Evolutionary conservation across 2,888 invertebrate genomes (phyloP).

Genomic region (Rosalia funebris): DNA sequence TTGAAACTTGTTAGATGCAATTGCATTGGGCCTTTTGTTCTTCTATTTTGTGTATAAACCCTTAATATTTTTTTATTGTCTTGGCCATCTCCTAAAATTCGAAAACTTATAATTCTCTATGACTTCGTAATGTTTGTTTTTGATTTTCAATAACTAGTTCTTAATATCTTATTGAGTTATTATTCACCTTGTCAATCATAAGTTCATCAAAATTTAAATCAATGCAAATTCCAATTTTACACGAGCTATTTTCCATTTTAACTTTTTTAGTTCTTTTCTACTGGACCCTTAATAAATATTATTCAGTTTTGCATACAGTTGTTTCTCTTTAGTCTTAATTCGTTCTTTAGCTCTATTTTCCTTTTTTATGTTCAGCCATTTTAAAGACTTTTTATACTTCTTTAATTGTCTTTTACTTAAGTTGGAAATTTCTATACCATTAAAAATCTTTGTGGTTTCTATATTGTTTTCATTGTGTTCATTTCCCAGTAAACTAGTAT

Average conservation of each 20-base stretch:
- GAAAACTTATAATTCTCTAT: too few species aligned
- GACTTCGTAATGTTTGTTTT: too few species aligned
- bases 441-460: conserved; percentile 52
- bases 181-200: conserved; percentile 75
- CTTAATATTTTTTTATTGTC: conserved; percentile 87
- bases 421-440: conserved; percentile 61
- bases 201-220: conserved; percentile 92
- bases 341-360: conserved; percentile 79
- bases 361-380: conserved; percentile 77
- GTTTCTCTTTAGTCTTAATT: conserved; percentile 72
- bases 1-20: conserved; percentile 84
- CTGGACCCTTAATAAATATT: conserved; percentile 81
- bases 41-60: conserved; percentile 90
- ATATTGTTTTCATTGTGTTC: background rate
- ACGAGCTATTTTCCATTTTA: conserved; percentile 75
- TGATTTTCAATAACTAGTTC: too few species aligned
- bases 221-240: conserved; percentile 79
- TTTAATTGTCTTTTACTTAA: conserved; percentile 61
- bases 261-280: conserved; percentile 81
- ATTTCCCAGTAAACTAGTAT: background rate
- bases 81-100: conserved; percentile 82
- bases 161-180: background rate
- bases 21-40: conserved; percentile 81
- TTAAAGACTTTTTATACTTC: conserved; percentile 70
- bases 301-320: conserved; percentile 74